phyloP scores from a whole-genome alignment of 1,140 invertebrate genomes.

The Dufourea novaeangliae region DNA sequence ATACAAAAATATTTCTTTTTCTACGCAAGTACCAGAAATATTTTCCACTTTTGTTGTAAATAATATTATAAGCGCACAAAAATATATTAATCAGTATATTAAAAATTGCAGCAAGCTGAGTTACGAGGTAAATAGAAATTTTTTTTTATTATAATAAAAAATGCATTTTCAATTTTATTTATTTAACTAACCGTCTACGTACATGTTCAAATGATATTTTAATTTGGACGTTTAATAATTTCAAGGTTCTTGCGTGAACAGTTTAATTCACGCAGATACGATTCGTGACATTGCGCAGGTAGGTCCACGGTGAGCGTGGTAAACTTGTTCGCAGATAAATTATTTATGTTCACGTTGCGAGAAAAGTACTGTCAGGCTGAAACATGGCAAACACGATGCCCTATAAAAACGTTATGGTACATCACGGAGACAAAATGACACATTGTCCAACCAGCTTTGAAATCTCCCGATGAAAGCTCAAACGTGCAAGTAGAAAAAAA shows the following conservation, averaged over 20 bases:
- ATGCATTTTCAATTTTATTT: neutral
- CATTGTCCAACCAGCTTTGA: slow-evolving; percentile 17
- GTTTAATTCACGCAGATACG: neutral
- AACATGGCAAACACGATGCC: slow-evolving; percentile 44
- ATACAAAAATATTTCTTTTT: too few relatives aligned
- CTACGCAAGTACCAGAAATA: too few relatives aligned
- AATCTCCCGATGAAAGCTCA: slow-evolving; percentile 29
- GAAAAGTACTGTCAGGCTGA: slow-evolving; percentile 36
- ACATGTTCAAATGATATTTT: neutral
- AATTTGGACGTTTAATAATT: neutral
- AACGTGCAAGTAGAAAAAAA: slow-evolving; percentile 6
- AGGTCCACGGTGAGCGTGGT: slow-evolving; percentile 1
- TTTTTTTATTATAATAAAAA: too few relatives aligned
- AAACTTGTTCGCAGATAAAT: slow-evolving; percentile 44
- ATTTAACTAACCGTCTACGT: neutral
- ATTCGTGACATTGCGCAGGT: slow-evolving; percentile 16
- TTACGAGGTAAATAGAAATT: too few relatives aligned
- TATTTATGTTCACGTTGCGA: slow-evolving; percentile 43
- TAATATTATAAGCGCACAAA: too few relatives aligned
- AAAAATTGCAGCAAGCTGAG: too few relatives aligned
- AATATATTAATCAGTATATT: too few relatives aligned
- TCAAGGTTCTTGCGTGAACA: neutral
- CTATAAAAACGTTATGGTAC: slow-evolving; percentile 56
- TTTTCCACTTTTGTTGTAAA: too few relatives aligned
- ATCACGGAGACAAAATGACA: neutral